Percentiles rank a stretch among this genome's conserved stretches.
Evolutionary conservation across 2,888 invertebrate genomes (phyloP).

Genomic region (Mechanitis mazaeus): DNA sequence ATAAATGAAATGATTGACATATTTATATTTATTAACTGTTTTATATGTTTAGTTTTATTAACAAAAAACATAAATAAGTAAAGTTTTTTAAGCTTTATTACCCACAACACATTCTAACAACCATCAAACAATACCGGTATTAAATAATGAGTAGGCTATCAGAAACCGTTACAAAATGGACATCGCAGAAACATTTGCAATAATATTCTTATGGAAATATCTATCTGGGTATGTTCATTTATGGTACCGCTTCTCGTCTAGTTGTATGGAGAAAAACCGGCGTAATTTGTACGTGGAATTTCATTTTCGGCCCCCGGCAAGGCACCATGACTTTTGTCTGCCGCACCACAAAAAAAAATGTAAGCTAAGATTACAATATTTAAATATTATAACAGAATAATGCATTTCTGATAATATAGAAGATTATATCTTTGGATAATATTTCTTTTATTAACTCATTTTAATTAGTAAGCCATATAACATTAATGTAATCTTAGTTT

Average conservation of each 20-base stretch:
- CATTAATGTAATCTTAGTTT: too few species aligned
- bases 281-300: conserved; percentile 4
- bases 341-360: too few species aligned
- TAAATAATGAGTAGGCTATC: not conserved
- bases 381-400: too few species aligned
- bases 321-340: not conserved
- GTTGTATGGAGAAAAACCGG: not conserved
- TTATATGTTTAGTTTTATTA: not conserved
- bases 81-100: not conserved
- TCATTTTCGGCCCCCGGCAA: not conserved
- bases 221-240: not conserved
- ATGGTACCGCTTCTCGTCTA: conserved; percentile 4
- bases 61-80: not conserved
- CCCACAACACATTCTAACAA: not conserved
- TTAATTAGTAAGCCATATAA: too few species aligned
- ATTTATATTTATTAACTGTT: too few species aligned
- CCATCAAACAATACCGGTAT: not conserved
- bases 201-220: conserved; percentile 4
- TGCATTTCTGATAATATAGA: too few species aligned
- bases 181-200: conserved; percentile 5
- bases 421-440: too few species aligned
- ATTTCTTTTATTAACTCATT: too few species aligned
- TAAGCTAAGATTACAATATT: too few species aligned
- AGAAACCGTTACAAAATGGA: conserved; percentile 1
- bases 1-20: not conserved